Base-by-base conservation (phyloP, 2,888 invertebrate species). In the Troilus luridus region DNA sequence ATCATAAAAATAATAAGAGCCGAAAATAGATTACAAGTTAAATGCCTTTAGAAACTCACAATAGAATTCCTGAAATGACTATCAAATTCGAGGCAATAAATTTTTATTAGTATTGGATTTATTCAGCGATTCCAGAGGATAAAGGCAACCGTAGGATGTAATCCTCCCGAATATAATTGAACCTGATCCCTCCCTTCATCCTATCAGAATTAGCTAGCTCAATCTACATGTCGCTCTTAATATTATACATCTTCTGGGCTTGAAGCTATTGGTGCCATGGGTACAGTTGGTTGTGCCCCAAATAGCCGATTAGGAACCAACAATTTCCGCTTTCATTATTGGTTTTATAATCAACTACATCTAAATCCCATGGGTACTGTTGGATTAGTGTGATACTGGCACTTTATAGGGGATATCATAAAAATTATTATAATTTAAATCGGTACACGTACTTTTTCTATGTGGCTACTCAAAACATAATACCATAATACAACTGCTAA, bases 81-180 rank as follows among this genome's bases (percentile, higher is more conserved):
- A 27, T 41, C 17, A 41, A 41, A 17, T 41, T 17, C 8, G 17
- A 41, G 72, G 72, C 27, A 77, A 41, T 77, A 77, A 77, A 77
- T 17, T 77, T 77, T 77, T 77, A 77, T 77, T 77, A 77, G 72
- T 77, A 77, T 77, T 77, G 72, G 72, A 77, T 77, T 77, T 27
- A 77, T 27, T 41, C 72, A 7, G 41, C 27, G 17, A 77, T 77
- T 77, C 8, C 27, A 77, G 9, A 19, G 72, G 72, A 77, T 77
- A 77, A 41, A 7, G 41, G 14, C 17, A 27, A 14, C 72, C 8
- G 41, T 17, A 77, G 72, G 8, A 77, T 0, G 8, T 77, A 77
- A 77, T 77, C 72, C 72, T 27, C 17, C 41, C 9, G 41, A 41
- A 77, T 77, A 77, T 77, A 77, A 77, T 77, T 77, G 72, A 77